Base-by-base conservation (phyloP, 1,140 invertebrate genomes). In the Oryzaephilus surinamensis region DNA sequence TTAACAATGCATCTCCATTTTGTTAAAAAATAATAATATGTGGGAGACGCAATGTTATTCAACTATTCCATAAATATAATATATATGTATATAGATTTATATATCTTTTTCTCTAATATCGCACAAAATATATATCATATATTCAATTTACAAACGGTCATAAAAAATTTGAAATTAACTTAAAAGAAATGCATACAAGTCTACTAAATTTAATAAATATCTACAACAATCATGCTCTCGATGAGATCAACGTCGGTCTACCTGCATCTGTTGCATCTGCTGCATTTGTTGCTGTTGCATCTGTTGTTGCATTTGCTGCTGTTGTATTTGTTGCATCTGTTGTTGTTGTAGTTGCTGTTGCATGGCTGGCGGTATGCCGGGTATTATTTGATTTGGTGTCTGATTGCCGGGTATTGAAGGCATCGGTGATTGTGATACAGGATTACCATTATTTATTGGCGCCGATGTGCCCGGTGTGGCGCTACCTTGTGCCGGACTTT, bases 301-400 rank as follows among this genome's bases (percentile, higher is more conserved):
- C 41, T 66, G 64, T 48, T 38, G 62, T 47, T 62, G 57, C 48
- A 69, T 64, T 55, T 71, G 69, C 42, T 64, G 64, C 39, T 62
- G 59, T 31, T 63, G 64, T 20, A 67, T 51, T 34, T 72, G 71
- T 37, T 73, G 69, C 45, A 68, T 60, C 46, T 73, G 72, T 47
- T 74, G 72, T 50, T 74, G 64, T 37, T 64, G 51, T 45, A 68
- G 59, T 32, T 71, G 69, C 42, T 71, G 65, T 24, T 73, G 46
- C 51, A 57, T 58, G 3, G 49, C 31, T 11, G 48, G 34, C 3
- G 51, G 27, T 24, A 53, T 52, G 21, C 32, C 48, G 10, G 51
- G 35, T 14, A 54, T 49, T 45, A 59, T 50, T 23, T 50, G 51
- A 44, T 47, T 54, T 2, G 53, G 43, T 10, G 48, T 50, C 32